Conservation (phyloP, 2,797 vertebrate species). For the Anolis apletophallus region DNA sequence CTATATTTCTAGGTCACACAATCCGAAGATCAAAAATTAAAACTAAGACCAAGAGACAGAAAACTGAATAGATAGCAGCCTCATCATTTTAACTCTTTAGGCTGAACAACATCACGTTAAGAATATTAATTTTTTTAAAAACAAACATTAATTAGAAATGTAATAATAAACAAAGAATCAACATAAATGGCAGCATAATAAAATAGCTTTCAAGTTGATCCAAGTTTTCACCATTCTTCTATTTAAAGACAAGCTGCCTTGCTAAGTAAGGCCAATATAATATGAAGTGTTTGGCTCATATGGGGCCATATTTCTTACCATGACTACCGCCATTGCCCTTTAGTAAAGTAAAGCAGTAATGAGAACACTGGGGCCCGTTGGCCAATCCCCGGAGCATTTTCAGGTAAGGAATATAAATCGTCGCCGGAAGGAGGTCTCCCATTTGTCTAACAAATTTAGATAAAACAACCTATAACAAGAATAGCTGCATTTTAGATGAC, state of each 20-base stretch:
- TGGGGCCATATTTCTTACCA: slow-evolving; percentile 81
- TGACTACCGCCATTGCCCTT: slow-evolving; percentile 95
- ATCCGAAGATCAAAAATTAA: background rate
- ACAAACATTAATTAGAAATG: background rate
- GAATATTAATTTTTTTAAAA: background rate
- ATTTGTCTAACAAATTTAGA: slow-evolving; percentile 99
- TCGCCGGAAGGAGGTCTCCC: slow-evolving; percentile 95
- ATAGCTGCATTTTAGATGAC: background rate
- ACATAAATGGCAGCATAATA: background rate
- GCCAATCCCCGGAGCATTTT: slow-evolving; percentile 95
- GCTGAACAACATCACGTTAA: background rate
- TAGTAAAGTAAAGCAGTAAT: slow-evolving; percentile 97
- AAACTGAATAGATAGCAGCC: background rate
- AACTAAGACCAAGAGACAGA: background rate
- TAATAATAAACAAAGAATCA: background rate
- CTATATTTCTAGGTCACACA: too few relatives aligned
- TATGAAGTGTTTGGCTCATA: slow-evolving; percentile 27
- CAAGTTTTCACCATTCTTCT: background rate
- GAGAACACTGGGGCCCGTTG: slow-evolving; percentile 93
- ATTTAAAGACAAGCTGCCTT: background rate
- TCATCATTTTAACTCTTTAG: background rate
- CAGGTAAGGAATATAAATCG: slow-evolving; percentile 95
- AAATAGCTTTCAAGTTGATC: background rate
- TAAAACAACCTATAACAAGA: slow-evolving; percentile 90
- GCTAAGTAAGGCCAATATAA: background rate